Evolutionary conservation across 2,113 vertebrate species (phyloP).

Genomic region (Urocynchramus pylzowi): DNA sequence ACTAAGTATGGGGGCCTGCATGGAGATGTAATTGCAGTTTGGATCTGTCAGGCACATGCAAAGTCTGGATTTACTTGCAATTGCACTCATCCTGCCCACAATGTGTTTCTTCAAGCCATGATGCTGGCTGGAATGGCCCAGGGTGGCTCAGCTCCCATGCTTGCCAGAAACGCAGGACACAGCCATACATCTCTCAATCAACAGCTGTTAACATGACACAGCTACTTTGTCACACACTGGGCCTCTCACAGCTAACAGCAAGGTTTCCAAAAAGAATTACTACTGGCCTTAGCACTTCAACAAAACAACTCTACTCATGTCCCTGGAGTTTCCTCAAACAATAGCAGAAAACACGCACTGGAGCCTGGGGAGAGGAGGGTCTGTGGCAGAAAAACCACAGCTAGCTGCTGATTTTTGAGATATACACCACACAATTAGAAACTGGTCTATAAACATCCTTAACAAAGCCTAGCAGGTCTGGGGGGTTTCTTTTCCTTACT

Average conservation of each 20-base stretch:
- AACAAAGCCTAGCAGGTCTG: neutral
- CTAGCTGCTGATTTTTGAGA: slow-evolving; percentile 13
- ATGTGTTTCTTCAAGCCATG: neutral
- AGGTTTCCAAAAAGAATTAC: neutral
- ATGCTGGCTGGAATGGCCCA: neutral
- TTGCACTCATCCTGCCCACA: neutral
- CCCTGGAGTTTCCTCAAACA: slow-evolving; percentile 13
- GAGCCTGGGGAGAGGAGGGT: neutral
- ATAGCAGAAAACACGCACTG: neutral
- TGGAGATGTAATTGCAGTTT: neutral
- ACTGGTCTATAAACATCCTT: neutral
- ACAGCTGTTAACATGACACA: neutral
- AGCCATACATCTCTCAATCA: slow-evolving; percentile 5
- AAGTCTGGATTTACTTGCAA: neutral
- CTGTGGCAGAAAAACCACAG: neutral
- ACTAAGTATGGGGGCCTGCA: neutral
- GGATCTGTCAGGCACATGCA: neutral
- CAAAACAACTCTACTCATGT: neutral
- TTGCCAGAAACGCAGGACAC: neutral
- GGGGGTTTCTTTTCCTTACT: neutral
- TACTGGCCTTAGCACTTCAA: neutral
- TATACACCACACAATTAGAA: neutral
- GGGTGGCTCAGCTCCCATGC: neutral
- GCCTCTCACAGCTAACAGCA: neutral
- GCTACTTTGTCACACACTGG: neutral